Evolutionary conservation across 2,888 invertebrate genomes (phyloP).

Genomic region (Leptodirus hochenwartii): DNA sequence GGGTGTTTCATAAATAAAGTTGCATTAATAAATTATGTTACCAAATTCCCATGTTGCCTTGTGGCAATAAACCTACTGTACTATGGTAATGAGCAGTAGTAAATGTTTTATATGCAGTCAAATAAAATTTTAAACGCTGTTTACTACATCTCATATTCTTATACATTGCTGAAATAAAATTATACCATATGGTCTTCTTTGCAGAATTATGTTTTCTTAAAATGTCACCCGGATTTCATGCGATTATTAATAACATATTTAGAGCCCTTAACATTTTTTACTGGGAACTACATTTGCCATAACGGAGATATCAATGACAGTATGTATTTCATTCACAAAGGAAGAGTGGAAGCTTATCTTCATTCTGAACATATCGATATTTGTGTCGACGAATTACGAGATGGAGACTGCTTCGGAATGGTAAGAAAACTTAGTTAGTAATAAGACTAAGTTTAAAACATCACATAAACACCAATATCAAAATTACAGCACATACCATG

Average conservation of each 20-base stretch:
- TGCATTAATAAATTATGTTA: too few species aligned
- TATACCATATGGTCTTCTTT: too few species aligned
- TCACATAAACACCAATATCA: too few species aligned
- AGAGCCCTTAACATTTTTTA: slow-evolving; percentile 12
- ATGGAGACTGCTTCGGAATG: slow-evolving; percentile 15
- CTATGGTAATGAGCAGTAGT: too few species aligned
- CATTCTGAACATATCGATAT: slow-evolving; percentile 13
- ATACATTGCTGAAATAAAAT: neutral
- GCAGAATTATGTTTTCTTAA: slow-evolving; percentile 13
- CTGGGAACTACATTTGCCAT: slow-evolving; percentile 15
- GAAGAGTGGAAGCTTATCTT: slow-evolving; percentile 12
- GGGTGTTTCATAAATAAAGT: too few species aligned
- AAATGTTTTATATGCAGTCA: too few species aligned
- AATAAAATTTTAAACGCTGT: neutral
- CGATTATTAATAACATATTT: slow-evolving; percentile 13
- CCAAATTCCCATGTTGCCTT: too few species aligned
- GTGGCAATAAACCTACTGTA: too few species aligned
- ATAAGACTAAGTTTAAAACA: too few species aligned
- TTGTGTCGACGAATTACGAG: slow-evolving; percentile 12
- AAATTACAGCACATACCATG: too few species aligned
- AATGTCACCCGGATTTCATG: slow-evolving; percentile 16
- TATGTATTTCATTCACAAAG: slow-evolving; percentile 17
- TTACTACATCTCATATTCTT: neutral
- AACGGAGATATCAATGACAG: slow-evolving; percentile 15
- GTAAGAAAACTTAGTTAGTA: too few species aligned